These are phyloP conservation scores for Matsumyia berberina DNA, from an alignment of 2,888 invertebrate genomes.

Conservation along the genomic window DNA sequence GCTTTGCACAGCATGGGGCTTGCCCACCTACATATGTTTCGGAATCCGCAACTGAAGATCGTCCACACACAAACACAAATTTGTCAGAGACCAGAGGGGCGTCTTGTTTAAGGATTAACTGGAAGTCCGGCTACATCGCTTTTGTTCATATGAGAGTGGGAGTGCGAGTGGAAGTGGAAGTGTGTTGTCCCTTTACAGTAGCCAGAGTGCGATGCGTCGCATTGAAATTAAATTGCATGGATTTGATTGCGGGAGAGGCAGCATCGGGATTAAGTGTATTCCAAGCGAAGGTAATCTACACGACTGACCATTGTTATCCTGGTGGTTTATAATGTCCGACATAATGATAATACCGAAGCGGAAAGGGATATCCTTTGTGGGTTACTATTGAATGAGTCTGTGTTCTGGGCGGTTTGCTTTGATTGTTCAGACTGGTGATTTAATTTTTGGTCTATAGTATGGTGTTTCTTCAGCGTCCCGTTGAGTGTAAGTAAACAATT, in stretches of 20 bases:
- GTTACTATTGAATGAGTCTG: slow-evolving; percentile 3
- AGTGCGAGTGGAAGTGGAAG: slow-evolving; percentile 1
- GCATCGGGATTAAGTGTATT: slow-evolving; percentile 67
- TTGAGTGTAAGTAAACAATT: neutral
- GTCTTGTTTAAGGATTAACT: slow-evolving; percentile 61
- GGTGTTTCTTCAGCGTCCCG: neutral
- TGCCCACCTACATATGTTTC: slow-evolving; percentile 10
- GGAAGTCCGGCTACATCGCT: slow-evolving; percentile 49
- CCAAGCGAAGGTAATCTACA: slow-evolving; percentile 77
- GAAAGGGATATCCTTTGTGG: slow-evolving; percentile 46
- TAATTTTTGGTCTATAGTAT: neutral
- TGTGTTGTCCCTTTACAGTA: slow-evolving; percentile 18
- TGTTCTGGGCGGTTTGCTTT: slow-evolving; percentile 6
- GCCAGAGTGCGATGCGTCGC: slow-evolving; percentile 31
- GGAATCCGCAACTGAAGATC: slow-evolving; percentile 42
- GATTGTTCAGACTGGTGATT: slow-evolving; percentile 20
- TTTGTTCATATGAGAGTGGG: too few relatives aligned
- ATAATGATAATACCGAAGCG: slow-evolving; percentile 57
- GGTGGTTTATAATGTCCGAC: slow-evolving; percentile 81
- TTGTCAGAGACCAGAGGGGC: neutral
- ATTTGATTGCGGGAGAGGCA: slow-evolving; percentile 66
- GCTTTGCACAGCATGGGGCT: slow-evolving; percentile 26
- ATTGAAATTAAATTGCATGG: slow-evolving; percentile 74
- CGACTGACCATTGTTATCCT: slow-evolving; percentile 82
- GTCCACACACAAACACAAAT: slow-evolving; percentile 23